phyloP scores from a whole-genome alignment of 2,888 invertebrate genomes.

The Atethmia centrago region DNA sequence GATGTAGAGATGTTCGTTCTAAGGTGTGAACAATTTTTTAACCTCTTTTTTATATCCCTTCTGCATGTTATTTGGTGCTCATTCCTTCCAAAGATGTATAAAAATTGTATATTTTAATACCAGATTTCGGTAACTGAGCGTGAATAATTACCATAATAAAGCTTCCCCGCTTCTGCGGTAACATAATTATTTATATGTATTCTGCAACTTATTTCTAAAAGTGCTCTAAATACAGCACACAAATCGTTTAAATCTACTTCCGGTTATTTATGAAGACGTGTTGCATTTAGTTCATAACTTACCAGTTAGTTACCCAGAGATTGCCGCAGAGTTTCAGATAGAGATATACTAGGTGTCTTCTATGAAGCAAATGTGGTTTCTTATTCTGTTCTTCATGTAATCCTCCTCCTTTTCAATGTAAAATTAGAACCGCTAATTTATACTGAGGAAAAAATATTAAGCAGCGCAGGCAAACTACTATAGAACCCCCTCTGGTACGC shows the following conservation, averaged over 20 bases:
- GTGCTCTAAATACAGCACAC: conserved; percentile 6
- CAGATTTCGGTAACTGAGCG: neutral
- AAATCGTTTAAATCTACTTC: conserved; percentile 16
- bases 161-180: neutral
- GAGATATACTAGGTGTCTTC: conserved; percentile 59
- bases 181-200: neutral
- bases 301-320: conserved; percentile 65
- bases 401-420: conserved; percentile 57
- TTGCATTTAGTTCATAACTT: conserved; percentile 65
- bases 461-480: conserved; percentile 28
- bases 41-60: neutral
- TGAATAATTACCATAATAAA: conserved; percentile 4
- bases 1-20: neutral
- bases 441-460: conserved; percentile 58
- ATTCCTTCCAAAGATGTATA: neutral
- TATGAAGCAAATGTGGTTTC: conserved; percentile 55
- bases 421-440: conserved; percentile 48
- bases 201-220: neutral
- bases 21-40: neutral
- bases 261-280: conserved; percentile 40
- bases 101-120: neutral
- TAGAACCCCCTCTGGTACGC: neutral
- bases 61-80: neutral
- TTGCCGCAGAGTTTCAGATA: conserved; percentile 61
- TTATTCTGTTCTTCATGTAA: conserved; percentile 58